These are phyloP conservation scores for Bovichtus variegatus DNA, from an alignment of 2,797 vertebrate genomes.

Conservation along the genomic window DNA sequence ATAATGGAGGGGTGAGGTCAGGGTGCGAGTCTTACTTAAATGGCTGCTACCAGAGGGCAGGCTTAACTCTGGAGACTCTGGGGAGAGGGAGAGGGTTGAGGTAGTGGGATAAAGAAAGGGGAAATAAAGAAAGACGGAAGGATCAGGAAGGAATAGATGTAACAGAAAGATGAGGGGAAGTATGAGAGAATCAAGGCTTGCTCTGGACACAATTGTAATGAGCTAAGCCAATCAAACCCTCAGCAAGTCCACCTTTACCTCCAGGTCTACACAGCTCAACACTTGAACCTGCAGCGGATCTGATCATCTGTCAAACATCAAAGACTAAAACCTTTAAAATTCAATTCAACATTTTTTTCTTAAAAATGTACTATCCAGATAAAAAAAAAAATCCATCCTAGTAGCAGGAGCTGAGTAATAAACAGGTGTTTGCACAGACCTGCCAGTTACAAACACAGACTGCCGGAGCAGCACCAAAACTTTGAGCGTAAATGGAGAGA, in stretches of 20 bases:
- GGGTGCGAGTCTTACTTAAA: conserved; percentile 85
- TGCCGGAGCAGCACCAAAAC: conserved; percentile 26
- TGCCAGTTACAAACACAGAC: conserved; percentile 26
- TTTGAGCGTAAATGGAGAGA: conserved; percentile 60
- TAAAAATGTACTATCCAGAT: background rate
- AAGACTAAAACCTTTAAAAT: no score
- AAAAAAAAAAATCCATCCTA: conserved; percentile 2
- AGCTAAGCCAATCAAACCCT: conserved; percentile 15
- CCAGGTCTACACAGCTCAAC: background rate
- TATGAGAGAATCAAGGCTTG: background rate
- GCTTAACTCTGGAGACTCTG: conserved; percentile 81
- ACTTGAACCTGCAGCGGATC: background rate
- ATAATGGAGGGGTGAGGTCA: conserved; percentile 85
- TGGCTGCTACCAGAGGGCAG: conserved; percentile 84
- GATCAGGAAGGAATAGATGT: conserved; percentile 37
- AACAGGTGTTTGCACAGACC: conserved; percentile 21
- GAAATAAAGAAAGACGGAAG: conserved; percentile 36
- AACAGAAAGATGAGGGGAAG: conserved; percentile 28
- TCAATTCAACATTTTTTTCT: background rate
- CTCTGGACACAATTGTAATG: conserved; percentile 28
- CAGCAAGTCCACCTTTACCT: conserved; percentile 6
- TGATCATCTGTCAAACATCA: background rate
- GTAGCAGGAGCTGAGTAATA: conserved; percentile 5
- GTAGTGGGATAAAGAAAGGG: conserved; percentile 78
- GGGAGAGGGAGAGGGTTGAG: conserved; percentile 66